These are phyloP conservation scores for Podarcis lilfordi DNA, from an alignment of 2,797 vertebrate genomes.

Conservation along the genomic window DNA sequence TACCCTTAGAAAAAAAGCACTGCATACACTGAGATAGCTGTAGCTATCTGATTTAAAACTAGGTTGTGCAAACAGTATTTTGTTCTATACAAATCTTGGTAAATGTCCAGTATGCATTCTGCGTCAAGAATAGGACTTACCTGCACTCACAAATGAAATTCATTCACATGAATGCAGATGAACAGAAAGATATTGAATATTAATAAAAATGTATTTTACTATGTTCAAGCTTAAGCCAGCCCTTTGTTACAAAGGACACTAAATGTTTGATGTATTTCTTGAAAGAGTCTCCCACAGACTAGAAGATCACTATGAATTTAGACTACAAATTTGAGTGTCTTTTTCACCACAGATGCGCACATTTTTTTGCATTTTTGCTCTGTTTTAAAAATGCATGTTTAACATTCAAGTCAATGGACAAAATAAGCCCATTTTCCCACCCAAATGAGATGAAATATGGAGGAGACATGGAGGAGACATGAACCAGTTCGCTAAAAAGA, in stretches of 20 bases:
- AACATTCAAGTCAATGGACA: neutral
- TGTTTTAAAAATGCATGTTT: constrained; percentile 10
- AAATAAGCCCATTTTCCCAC: constrained; percentile 2
- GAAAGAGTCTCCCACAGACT: constrained; percentile 21
- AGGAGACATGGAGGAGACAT: neutral
- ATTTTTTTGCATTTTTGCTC: neutral
- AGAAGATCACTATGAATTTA: constrained; percentile 36
- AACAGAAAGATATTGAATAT: constrained; percentile 26
- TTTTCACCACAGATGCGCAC: constrained; percentile 6
- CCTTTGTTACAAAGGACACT: constrained; percentile 29
- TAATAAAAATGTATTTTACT: constrained; percentile 21
- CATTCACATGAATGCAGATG: constrained; percentile 23
- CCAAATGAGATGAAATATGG: neutral
- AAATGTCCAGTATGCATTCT: constrained; percentile 28
- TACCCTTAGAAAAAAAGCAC: too few species aligned
- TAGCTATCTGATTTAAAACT: constrained; percentile 49
- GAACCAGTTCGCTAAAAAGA: neutral
- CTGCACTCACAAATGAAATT: constrained; percentile 27
- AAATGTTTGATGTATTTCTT: constrained; percentile 32
- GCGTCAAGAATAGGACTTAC: neutral
- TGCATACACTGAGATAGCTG: constrained; percentile 46
- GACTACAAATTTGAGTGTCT: constrained; percentile 33
- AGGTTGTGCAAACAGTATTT: neutral
- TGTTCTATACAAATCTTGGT: neutral
- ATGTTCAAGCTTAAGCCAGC: constrained; percentile 10